Evolutionary conservation across 2,888 invertebrate genomes (phyloP).

Genomic region (Sussaba pulchella): DNA sequence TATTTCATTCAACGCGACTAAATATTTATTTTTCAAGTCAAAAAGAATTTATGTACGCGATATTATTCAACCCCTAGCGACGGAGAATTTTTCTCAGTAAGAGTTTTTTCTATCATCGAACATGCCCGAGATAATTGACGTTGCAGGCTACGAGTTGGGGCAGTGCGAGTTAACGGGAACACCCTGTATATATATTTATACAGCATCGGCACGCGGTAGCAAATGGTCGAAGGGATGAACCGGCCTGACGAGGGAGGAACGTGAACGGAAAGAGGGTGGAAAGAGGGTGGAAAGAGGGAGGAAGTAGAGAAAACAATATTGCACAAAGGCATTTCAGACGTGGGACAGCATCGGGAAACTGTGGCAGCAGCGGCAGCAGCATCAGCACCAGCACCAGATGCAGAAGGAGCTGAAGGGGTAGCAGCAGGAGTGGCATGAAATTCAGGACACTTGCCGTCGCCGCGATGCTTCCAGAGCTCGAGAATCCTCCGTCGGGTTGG

Average conservation of each 20-base stretch:
- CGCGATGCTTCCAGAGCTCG: conserved; percentile 26
- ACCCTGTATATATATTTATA: neutral
- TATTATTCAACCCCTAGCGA: no score
- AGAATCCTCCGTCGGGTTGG: conserved; percentile 30
- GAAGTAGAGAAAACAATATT: conserved; percentile 61
- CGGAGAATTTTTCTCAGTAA: no score
- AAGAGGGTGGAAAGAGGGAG: neutral
- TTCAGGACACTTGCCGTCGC: conserved; percentile 38
- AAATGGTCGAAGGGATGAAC: conserved; percentile 6
- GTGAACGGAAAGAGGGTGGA: conserved; percentile 1
- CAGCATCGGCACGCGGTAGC: conserved; percentile 9
- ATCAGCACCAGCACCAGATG: neutral
- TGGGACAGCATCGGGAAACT: conserved; percentile 20
- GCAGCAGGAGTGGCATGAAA: conserved; percentile 40
- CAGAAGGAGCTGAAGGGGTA: neutral
- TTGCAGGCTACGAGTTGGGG: no score
- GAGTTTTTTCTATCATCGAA: no score
- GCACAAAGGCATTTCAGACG: conserved; percentile 42
- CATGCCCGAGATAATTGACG: no score
- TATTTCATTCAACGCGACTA: no score
- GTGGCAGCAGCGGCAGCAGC: neutral
- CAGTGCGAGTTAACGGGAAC: no score
- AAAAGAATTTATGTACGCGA: no score
- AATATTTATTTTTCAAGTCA: no score
- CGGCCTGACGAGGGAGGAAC: conserved; percentile 4